Evolutionary conservation across 92 coral and sea anemone species (phyloP), one percentile per base, ranked within the genome.

Genomic region (Porites evermanni): DNA sequence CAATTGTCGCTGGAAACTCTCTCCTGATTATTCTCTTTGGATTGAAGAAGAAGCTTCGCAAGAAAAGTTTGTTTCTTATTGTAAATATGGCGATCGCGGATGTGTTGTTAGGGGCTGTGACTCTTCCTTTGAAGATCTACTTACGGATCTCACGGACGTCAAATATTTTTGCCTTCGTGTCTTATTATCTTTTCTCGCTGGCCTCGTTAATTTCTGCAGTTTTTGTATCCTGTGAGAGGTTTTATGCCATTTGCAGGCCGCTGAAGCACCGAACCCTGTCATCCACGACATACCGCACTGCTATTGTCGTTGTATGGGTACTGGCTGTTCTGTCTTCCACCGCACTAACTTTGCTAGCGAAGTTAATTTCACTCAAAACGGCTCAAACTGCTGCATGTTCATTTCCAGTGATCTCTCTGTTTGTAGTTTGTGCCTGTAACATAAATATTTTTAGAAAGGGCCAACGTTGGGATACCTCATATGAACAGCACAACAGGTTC

Each of bases 31-130:
- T 74, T 6, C 69, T 59, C 16, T 76, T 76, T 59, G 67, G 23
- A 59, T 2, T 29, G 2, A 59, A 60, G 67, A 76, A 76, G 80
- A 76, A 8, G 13, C 80, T 23, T 17, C 80, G 80, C 2, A 76
- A 76, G 80, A 76, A 5, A 60, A 58, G 67, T 58, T 58, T 76
- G 14, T 61, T 58, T 59, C 80, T 76, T 3, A 52, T 76, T 64
- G 23, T 76, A 10, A 76, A 76, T 26, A 59, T 76, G 67, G 80
- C 80, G 14, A 2, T 76, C 29, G 52, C 80, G 58, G 80, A 75
- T 59, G 20, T 58, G 20, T 23, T 75, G 80, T 12, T 75, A 59
- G 80, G 80, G 9, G 26, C 67, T 6, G 53, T 76, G 53, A 12
- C 67, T 76, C 52, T 76, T 8, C 68, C 80, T 26, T 1, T 26